Base-by-base conservation (phyloP, 2,888 invertebrate genomes). In the Torymus texanus region DNA sequence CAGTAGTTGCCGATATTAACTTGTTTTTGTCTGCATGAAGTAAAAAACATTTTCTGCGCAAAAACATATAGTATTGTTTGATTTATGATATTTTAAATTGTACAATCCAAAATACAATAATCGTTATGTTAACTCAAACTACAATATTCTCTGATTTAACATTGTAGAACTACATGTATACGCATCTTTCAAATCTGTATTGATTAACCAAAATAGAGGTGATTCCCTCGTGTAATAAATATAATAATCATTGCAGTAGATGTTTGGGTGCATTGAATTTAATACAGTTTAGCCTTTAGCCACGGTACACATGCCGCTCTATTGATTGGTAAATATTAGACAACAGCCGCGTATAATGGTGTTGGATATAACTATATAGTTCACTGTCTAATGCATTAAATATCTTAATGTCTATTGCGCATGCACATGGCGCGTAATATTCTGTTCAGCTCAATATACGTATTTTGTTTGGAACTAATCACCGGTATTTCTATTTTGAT, bases 251-350 rank as follows among this genome's bases (percentile, higher is more conserved):
- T 16, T 41, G 13, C 5, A 29, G 12, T 29, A 41, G 18, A 12
- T 58, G 24, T 68, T 59, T 63, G 58, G 65, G 61, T 71, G n/a
- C 51, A 53, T 59, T 55, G 29, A 10, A 50, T 71, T 58, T 58
- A 77, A 58, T 51, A 14, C 18, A 65, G 63, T 71, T 56, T 29
- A 29, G 29, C 29, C 4, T 71, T 56, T 29, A 29, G 29, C 29
- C 4, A 59, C 58, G 24, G 51, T 58, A 24, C 29, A 77, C 21
- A 16, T 3, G 58, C 50, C 24, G 58, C 58, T 53, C 51, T 71
- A 71, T 77, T 65, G 70, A 71, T 77, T 58, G 62, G 63, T 51
- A 76, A 70, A 77, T 58, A 71, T 77, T 75, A 55, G 66, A 58
- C 58, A 65, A 50, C 50, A 51, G 61, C 50, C 50, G 4, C 58